Percentiles rank a stretch among this genome's conserved stretches.
These are phyloP conservation scores for Calameuta pallipes DNA, from an alignment of 2,888 invertebrate species.

Conservation along the genomic window DNA sequence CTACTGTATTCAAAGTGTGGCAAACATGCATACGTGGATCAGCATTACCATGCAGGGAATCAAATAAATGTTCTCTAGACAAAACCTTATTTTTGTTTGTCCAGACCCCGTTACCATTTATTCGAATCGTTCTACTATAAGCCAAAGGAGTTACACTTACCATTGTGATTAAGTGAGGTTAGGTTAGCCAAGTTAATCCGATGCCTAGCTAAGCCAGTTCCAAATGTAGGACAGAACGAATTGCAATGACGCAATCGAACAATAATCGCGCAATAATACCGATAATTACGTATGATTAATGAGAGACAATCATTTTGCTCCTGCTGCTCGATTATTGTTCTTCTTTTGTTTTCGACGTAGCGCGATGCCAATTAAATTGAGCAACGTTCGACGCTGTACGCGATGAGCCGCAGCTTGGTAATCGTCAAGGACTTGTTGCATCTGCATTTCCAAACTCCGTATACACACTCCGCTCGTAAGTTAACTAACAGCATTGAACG, in stretches of 20 bases:
- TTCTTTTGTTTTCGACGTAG: neutral
- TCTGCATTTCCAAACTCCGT: neutral
- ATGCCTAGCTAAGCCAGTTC: neutral
- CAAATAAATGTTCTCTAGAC: neutral
- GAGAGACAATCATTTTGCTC: neutral
- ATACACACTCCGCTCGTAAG: neutral
- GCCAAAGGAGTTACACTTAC: neutral
- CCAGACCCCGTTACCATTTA: neutral
- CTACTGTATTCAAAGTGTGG: neutral
- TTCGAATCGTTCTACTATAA: neutral
- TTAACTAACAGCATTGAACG: neutral
- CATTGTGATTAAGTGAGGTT: neutral
- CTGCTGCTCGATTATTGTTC: neutral
- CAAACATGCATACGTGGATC: neutral
- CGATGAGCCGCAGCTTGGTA: neutral
- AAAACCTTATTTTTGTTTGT: neutral
- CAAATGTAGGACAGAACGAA: neutral
- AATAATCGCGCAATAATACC: neutral
- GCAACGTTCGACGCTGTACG: neutral
- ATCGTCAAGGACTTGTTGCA: neutral
- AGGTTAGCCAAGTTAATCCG: neutral
- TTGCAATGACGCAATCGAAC: neutral
- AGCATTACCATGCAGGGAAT: neutral
- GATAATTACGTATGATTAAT: neutral
- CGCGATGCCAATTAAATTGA: neutral